Evolutionary conservation across 2,113 vertebrate species (phyloP).

Genomic region (Sisor rabdophorus): DNA sequence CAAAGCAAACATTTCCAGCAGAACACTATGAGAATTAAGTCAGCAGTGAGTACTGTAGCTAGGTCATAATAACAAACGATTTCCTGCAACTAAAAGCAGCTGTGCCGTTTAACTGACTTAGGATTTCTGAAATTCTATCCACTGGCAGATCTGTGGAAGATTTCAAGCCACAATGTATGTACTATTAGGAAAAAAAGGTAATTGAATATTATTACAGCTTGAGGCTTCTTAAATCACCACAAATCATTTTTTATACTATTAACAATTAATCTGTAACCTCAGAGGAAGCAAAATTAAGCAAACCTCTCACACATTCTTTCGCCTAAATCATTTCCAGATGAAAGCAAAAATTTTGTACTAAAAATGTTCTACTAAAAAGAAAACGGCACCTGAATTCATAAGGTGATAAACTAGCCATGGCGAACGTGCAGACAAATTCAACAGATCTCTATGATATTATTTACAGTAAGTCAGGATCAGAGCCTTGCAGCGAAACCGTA

Average conservation of each 20-base stretch:
- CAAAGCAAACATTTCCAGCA: not conserved
- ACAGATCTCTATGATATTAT: slow-evolving; percentile 14
- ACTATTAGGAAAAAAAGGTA: not conserved
- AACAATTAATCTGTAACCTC: slow-evolving; percentile 37
- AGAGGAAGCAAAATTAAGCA: slow-evolving; percentile 33
- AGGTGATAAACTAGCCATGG: not conserved
- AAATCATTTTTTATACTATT: slow-evolving; percentile 12
- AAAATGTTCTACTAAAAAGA: not conserved
- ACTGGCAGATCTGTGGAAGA: too few relatives aligned
- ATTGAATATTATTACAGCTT: not conserved
- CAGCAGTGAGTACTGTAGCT: not conserved
- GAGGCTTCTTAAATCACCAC: not conserved
- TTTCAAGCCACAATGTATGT: not conserved
- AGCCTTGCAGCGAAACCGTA: slow-evolving; percentile 14
- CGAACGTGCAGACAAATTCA: too few relatives aligned
- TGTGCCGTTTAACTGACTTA: not conserved
- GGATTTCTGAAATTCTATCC: not conserved
- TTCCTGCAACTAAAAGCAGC: not conserved
- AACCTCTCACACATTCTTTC: not conserved
- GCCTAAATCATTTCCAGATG: slow-evolving; percentile 2
- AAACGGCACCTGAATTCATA: not conserved
- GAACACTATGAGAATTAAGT: not conserved
- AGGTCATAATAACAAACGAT: not conserved
- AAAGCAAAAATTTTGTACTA: not conserved
- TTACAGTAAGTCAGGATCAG: slow-evolving; percentile 4